Base-by-base conservation (phyloP, 2,888 invertebrate species). In the Aethes cnicana region DNA sequence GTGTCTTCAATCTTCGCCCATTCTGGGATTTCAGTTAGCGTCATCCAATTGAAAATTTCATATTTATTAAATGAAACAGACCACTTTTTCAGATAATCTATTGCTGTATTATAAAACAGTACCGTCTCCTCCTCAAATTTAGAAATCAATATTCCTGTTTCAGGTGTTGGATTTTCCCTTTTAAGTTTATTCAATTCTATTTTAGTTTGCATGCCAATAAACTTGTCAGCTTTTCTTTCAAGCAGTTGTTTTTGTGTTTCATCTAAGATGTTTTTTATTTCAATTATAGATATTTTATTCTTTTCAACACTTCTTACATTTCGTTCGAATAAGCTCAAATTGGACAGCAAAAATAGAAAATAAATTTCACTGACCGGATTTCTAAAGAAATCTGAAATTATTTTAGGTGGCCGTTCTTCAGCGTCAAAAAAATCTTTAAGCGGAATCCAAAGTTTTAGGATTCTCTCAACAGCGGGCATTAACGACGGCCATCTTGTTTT, bases 161-260 rank as follows among this genome's bases (percentile, higher is more conserved):
- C 36, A 36, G 36, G 36, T 36, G 23, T 36, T 21, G 36, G 36
- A 36, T 36, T 36, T 14, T 41, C 39, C 25, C 26, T 41, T 17
- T 41, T 41, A 26, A 41, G 26, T 41, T 41, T 41, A 8, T 25
- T 41, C 4, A 18, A 35, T 35, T 18, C 17, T 35, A 18, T 17
- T 35, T 35, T 35, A 18, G 35, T 35, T 48, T 55, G 33, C 28
- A 43, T 43, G 53, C 49, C 43, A 42, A 48, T 39, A 35, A 30
- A 46, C 28, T 41, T 41, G 25, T 55, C 48, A 48, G 37, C 33
- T 21, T 41, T 39, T 36, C 25, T 44, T 37, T 49, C 42, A 46
- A 32, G 44, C 16, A 49, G 44, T 49, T 54, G 46, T 41, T 20
- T 41, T 26, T 37, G 46, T 54, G 46, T 41, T 26, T 41, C 39